Evolutionary conservation across 1,140 invertebrate species (phyloP), one percentile per base, ranked within the genome.

Genomic region (Bombus fervidus): DNA sequence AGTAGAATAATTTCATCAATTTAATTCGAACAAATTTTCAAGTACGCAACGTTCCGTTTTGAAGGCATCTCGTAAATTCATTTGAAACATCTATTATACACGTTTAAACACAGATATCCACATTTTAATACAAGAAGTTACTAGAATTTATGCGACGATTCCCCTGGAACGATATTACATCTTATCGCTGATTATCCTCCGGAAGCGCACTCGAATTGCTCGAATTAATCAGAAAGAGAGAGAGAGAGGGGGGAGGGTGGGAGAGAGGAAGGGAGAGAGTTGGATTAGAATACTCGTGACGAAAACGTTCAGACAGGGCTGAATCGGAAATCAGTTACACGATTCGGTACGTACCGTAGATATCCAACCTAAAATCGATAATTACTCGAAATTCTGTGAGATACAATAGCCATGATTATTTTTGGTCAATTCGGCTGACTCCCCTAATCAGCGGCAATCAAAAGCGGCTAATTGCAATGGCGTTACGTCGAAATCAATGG

Each of bases 401-500:
- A 2, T 12, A 66, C 59, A 76, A 47, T 47, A 28, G 53, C 18
- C 59, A 18, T 47, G 43, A 78, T 43, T 59, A 68, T 47, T 69
- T 59, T n/a, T 37, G n/a, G 47, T 25, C 47, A 41, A 39, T 59
- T 79, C 39, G 31, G 39, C 22, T 34, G n/a, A 22, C 59, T 53
- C 25, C 9, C 12, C 75, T 79, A 79, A 79, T 79, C 75, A 79
- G 39, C 31, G 43, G 37, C 75, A 83, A 84, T 79, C 82, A 59
- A 80, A 72, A 34, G 76, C 34, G 25, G 37, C 59, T 80, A 85
- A 85, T 85, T 85, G 75, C 41, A 34, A 12, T 41, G 28, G 41
- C 10, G 34, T 41, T 59, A 53, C 79, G 69, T 88, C 64, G 80
- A 72, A 78, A 88, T 86, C 83, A 86, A 89, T 88, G 84, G 73